Base-by-base conservation (phyloP, 2,888 invertebrate genomes). In the Elmis aenea region DNA sequence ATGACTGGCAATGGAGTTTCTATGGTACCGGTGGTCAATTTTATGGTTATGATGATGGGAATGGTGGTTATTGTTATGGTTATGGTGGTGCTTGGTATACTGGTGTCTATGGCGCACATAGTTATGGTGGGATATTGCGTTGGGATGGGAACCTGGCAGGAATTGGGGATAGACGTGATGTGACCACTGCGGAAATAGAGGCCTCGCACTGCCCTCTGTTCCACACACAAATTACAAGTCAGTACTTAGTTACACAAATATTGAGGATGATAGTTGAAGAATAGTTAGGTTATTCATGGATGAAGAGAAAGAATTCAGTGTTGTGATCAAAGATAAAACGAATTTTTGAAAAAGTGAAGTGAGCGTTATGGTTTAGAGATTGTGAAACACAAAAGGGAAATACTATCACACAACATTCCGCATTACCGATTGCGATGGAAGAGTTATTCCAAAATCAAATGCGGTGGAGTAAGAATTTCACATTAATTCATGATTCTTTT, bases 111-210 rank as follows among this genome's bases (percentile, higher is more conserved):
- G 66, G 13, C 63, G 61, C 48, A 61, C 56, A 46, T 66, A 62
- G 43, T 61, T 68, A 57, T 71, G 71, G 62, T 74, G 74, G 54
- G 70, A 67, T 56, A 71, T 70, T 56, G 80, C 77, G 66, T 78
- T 81, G 59, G 87, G 86, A 74, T 89, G 89, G 70, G 87, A 84
- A 69, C 87, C 88, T 63, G 90, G 89, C 70, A 91, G 80, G 77
- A 90, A 91, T 77, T 91, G 90, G 59, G 91, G 90, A 73, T 90
- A 89, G 64, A 91, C 89, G 75, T 90, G 90, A 75, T 90, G 90
- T 59, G 90, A 90, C 90, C 91, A 91, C 76, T 91, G 90, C 57
- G 90, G 90, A 72, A 91, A 91, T 68, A 90, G 78, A 59, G 90
- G 90, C 66, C 88, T 79, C 62, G 83, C 79, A 68, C 83, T 68